Base-by-base conservation (phyloP, 2,888 invertebrate genomes). In the Anthophora plumipes region DNA sequence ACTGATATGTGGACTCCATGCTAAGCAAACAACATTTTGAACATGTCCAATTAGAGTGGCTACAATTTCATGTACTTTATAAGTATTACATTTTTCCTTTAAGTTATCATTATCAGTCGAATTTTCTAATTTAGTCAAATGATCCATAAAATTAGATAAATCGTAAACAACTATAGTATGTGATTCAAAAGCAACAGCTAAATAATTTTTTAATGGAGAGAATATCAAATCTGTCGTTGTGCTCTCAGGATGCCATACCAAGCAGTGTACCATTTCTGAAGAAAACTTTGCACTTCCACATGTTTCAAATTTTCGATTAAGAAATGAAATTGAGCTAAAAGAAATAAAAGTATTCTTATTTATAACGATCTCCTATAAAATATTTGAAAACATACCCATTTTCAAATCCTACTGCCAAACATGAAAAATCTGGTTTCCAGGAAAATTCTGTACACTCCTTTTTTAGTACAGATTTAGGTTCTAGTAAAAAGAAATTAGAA, bases 241-340 rank as follows among this genome's bases (percentile, higher is more conserved):
- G 82, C 95, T 95, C 66, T 94, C 94, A 0, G 97, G 97, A 93
- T 97, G 97, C 97, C 97, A 97, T 7, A 94, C 94, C 1, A 97
- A 91, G 71, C 94, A 94, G 89, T 96, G 95, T 39, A 95, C 92
- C 93, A 96, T 96, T 66, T 95, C 95, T 89, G 93, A 94, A 5
- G 94, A 91, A 75, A 94, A 94, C 5, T 95, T 92, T 6, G 94
- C 93, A 78, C 77, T 76, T 5, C 89, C 88, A 37, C 80, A 77
- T 64, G 83, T 78, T 41, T 78, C 60, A 46, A 91, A 80, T 43
- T 90, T 78, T 14, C 77, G 83, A 80, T 91, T 84, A 4, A 89
- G 81, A 66, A 92, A 91, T 25, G 82, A 84, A 48, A 93, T 88
- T 4, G 90, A 89, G 43, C 92, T 92, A 63, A n/a, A n/a, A 91